Percentiles rank a stretch among this genome's conserved stretches.
These are phyloP conservation scores for Heteractis magnifica DNA, from an alignment of 92 coral and sea anemone species.

Conservation along the genomic window DNA sequence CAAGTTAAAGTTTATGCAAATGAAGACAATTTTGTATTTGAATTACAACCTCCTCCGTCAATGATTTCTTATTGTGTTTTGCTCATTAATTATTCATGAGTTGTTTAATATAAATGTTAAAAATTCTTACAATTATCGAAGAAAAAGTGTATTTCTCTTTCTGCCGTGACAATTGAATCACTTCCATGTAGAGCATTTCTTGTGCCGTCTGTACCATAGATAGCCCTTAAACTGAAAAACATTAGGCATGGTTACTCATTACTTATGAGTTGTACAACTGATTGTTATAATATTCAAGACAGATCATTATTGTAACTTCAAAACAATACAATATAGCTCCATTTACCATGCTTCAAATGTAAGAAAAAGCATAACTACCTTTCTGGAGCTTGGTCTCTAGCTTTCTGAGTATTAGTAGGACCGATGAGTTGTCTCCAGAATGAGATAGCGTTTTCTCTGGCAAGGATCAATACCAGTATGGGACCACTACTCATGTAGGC, in stretches of 20 bases:
- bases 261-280: no score
- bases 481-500: slow-evolving; percentile 99
- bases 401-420: slow-evolving; percentile 95
- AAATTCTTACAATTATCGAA: slow-evolving; percentile 92
- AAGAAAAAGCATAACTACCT: slow-evolving; percentile 45
- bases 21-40: no score
- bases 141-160: slow-evolving; percentile 93
- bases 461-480: slow-evolving; percentile 73
- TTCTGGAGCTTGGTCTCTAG: slow-evolving; percentile 99
- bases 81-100: no score
- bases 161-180: slow-evolving; percentile 81
- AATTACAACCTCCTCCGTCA: no score
- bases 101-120: not conserved
- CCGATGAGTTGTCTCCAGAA: slow-evolving; percentile 98
- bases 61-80: not conserved
- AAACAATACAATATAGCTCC: no score
- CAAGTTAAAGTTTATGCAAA: no score
- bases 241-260: not conserved
- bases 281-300: no score
- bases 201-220: slow-evolving; percentile 95
- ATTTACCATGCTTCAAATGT: no score
- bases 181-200: slow-evolving; percentile 98
- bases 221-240: slow-evolving; percentile 77
- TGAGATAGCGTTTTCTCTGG: slow-evolving; percentile 83
- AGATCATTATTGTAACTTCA: no score